Percentiles rank a stretch among this genome's conserved stretches.
phyloP scores from a whole-genome alignment of 1,140 invertebrate genomes.

The Pseudomyrmex concolor region DNA sequence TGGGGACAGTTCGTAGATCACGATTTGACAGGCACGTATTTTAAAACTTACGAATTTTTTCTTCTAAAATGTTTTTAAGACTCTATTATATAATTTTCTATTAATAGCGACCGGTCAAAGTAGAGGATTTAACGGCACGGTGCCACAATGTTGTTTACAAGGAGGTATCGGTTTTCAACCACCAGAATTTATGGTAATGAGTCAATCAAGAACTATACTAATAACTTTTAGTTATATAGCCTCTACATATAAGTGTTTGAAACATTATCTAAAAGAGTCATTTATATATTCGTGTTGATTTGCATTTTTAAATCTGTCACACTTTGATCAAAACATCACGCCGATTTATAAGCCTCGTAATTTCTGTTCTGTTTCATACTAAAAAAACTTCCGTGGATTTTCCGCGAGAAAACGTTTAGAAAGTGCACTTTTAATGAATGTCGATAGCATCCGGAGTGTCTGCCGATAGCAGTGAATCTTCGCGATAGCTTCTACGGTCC shows the following conservation, averaged over 20 bases:
- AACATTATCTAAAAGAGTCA: neutral
- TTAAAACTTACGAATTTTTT: neutral
- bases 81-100: neutral
- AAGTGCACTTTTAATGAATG: conserved; percentile 20
- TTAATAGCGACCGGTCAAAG: conserved; percentile 82
- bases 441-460: conserved; percentile 92
- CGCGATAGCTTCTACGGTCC: conserved; percentile 90
- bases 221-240: neutral
- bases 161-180: conserved; percentile 87
- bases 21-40: conserved; percentile 88
- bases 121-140: conserved; percentile 91
- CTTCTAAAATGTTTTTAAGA: neutral
- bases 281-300: neutral
- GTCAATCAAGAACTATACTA: neutral
- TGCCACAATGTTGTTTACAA: conserved; percentile 91
- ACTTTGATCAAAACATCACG: neutral
- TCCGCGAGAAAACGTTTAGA: neutral
- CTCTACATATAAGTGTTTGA: neutral
- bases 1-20: conserved; percentile 95
- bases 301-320: neutral
- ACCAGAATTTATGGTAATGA: conserved; percentile 86
- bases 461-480: conserved; percentile 90
- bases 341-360: neutral
- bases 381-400: neutral
- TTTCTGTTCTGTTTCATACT: neutral